Evolutionary conservation across 1,140 invertebrate genomes (phyloP).

Genomic region (Drosophila willistoni): DNA sequence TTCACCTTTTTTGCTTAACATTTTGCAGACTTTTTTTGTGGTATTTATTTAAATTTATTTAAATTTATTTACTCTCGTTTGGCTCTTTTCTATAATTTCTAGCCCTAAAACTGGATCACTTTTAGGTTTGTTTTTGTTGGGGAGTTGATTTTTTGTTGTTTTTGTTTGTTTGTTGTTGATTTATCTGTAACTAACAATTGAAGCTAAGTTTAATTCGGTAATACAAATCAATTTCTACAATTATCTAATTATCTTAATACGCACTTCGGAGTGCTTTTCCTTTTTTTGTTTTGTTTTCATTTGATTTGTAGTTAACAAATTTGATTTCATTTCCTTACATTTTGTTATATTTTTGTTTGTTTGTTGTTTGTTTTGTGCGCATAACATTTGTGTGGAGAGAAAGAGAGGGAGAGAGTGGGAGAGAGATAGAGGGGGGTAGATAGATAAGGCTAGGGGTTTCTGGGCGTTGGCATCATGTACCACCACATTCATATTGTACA

Average conservation of each 20-base stretch:
- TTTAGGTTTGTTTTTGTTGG: constrained; percentile 46
- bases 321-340: constrained; percentile 33
- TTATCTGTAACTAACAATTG: constrained; percentile 15
- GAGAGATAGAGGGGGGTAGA: background rate
- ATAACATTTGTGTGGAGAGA: constrained; percentile 58
- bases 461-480: constrained; percentile 3
- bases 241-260: constrained; percentile 25
- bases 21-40: constrained; percentile 60
- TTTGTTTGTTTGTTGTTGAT: constrained; percentile 25
- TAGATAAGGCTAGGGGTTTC: background rate
- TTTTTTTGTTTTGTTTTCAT: constrained; percentile 25
- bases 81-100: constrained; percentile 12
- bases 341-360: constrained; percentile 15
- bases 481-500: constrained; percentile 44
- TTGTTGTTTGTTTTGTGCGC: constrained; percentile 58
- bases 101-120: constrained; percentile 63
- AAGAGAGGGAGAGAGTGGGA: background rate
- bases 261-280: constrained; percentile 57
- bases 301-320: constrained; percentile 27
- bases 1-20: constrained; percentile 28
- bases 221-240: constrained; percentile 28
- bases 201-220: constrained; percentile 36
- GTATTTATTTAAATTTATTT: constrained; percentile 32
- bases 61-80: constrained; percentile 8
- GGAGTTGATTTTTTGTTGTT: constrained; percentile 35